Evolutionary conservation across 2,113 vertebrate genomes (phyloP).

Genomic region (Copsychus sechellarum): DNA sequence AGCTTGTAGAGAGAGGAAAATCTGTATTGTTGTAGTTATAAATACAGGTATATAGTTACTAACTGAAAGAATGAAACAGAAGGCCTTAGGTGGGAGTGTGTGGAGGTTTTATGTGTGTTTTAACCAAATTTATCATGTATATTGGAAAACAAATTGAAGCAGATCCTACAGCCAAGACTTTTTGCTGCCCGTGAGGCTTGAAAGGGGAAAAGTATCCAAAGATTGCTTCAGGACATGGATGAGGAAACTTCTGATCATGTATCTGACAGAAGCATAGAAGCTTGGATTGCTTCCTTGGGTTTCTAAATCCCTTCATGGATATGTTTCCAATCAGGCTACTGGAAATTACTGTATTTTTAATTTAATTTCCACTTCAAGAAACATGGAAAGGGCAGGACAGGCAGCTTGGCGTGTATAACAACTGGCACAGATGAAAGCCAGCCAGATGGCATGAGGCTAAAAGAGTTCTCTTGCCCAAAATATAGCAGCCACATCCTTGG

Average conservation of each 20-base stretch:
- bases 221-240: not conserved
- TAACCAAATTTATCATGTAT: not conserved
- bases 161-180: not conserved
- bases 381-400: not conserved
- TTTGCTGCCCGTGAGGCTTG: not conserved
- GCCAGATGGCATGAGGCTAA: constrained; percentile 5
- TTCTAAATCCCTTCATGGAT: not conserved
- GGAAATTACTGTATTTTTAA: not conserved
- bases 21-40: constrained; percentile 78
- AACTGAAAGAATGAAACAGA: not conserved
- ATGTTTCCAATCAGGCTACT: not conserved
- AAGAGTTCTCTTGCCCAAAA: constrained; percentile 11
- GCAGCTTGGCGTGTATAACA: not conserved
- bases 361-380: not conserved
- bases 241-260: not conserved
- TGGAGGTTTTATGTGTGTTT: not conserved
- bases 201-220: not conserved
- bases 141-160: not conserved
- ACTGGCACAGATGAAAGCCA: not conserved
- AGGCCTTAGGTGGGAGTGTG: not conserved
- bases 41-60: constrained; percentile 42
- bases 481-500: not conserved
- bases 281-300: not conserved
- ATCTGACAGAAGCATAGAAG: not conserved
- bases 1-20: constrained; percentile 85